These are phyloP conservation scores for Gorsachius magnificus DNA, from an alignment of 2,797 vertebrate species.

Conservation along the genomic window DNA sequence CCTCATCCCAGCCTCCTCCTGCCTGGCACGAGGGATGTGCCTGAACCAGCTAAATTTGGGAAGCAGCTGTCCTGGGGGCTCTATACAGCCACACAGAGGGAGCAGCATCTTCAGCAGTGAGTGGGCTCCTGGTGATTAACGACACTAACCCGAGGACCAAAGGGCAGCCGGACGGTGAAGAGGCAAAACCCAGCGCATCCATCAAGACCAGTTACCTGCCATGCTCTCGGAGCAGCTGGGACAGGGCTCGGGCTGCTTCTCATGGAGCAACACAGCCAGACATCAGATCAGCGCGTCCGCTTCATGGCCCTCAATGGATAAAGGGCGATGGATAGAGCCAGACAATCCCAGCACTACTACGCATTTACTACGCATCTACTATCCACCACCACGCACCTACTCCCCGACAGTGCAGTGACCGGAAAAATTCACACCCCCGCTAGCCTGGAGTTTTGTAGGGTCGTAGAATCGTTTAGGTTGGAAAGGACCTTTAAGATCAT, in stretches of 20 bases:
- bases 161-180: neutral
- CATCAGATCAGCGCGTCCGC: neutral
- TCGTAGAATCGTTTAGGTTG: too few species aligned
- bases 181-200: accelerated
- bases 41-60: neutral
- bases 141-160: neutral
- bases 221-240: neutral
- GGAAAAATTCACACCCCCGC: accelerated
- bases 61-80: neutral
- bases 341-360: neutral
- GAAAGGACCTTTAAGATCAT: too few species aligned
- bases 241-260: neutral
- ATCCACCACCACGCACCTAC: neutral
- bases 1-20: neutral
- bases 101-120: neutral
- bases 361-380: neutral
- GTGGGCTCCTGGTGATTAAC: neutral
- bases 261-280: accelerated
- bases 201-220: neutral
- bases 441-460: neutral
- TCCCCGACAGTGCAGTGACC: accelerated
- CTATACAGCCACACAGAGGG: neutral
- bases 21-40: neutral
- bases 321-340: neutral
- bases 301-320: accelerated